Evolutionary conservation across 2,888 invertebrate genomes (phyloP).

Genomic region (Rotaria magnacalcarata): DNA sequence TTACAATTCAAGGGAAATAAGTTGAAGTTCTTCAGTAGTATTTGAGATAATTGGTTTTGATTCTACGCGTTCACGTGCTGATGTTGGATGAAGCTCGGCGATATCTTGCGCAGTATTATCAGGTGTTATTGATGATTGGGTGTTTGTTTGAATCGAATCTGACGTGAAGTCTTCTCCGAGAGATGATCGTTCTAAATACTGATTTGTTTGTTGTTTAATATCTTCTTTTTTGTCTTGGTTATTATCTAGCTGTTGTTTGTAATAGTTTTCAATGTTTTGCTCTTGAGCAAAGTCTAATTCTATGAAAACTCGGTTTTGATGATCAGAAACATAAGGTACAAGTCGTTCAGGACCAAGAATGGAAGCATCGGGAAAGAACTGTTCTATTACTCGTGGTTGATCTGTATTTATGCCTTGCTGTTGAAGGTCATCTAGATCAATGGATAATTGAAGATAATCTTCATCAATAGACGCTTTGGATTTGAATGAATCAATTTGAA

Average conservation of each 20-base stretch:
- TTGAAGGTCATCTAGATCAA: not conserved
- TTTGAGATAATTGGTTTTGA: not conserved
- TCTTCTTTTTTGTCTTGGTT: not conserved
- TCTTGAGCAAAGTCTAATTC: not conserved
- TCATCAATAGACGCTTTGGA: not conserved
- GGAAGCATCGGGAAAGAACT: not conserved
- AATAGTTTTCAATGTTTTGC: not conserved
- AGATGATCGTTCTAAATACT: no score
- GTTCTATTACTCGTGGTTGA: not conserved
- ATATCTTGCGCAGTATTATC: no score
- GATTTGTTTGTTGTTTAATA: no score
- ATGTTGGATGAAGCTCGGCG: no score
- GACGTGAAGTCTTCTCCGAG: no score
- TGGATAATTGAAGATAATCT: not conserved
- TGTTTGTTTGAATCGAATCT: no score
- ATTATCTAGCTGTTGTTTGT: not conserved
- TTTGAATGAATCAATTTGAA: not conserved
- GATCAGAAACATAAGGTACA: not conserved
- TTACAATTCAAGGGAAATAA: not conserved
- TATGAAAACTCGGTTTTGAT: not conserved
- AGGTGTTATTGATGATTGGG: no score
- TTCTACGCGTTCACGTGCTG: not conserved
- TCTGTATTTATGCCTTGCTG: not conserved
- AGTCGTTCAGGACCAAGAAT: not conserved
- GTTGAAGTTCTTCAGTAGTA: not conserved